These are phyloP conservation scores for Mus caroli DNA, from an alignment of 2,797 vertebrate species.

Conservation along the genomic window DNA sequence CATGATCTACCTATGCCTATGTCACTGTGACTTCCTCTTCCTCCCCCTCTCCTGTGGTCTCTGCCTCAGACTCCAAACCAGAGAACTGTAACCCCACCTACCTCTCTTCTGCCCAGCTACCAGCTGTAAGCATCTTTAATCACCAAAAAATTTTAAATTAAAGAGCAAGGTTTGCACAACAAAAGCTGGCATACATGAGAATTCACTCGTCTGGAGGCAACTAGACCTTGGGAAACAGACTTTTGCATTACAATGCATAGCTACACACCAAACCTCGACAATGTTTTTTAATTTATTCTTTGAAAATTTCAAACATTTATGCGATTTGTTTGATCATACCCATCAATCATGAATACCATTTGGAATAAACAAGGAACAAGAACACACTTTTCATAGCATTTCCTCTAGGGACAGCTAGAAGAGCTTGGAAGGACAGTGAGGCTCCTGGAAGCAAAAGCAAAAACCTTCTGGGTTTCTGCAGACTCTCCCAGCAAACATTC, in stretches of 20 bases:
- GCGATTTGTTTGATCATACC: neutral
- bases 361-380: neutral
- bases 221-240: neutral
- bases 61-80: neutral
- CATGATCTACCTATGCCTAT: neutral
- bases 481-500: accelerated
- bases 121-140: neutral
- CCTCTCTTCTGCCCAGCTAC: neutral
- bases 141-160: neutral
- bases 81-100: neutral
- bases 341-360: neutral
- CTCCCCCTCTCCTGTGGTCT: neutral
- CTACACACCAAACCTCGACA: neutral
- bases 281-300: neutral
- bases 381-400: neutral
- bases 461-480: neutral
- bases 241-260: neutral
- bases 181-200: neutral
- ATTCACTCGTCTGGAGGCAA: neutral
- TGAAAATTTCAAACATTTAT: neutral
- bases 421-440: neutral
- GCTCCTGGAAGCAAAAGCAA: neutral
- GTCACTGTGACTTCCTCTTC: neutral
- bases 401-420: neutral
- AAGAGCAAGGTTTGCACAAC: neutral